phyloP scores from a whole-genome alignment of 2,113 vertebrate genomes.

The Sinosuthora webbiana region DNA sequence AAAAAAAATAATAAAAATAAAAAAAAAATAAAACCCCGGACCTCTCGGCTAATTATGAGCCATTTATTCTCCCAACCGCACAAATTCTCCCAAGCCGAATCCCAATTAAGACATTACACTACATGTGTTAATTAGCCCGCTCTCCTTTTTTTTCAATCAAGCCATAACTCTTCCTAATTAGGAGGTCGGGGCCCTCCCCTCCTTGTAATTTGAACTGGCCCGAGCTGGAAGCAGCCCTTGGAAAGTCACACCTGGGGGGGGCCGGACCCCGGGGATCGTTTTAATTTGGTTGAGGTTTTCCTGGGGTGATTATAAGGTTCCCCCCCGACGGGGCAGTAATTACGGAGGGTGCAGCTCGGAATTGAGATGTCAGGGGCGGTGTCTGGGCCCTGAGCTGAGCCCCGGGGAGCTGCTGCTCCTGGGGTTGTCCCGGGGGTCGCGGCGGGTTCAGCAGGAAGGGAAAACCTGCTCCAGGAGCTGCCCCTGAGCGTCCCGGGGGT shows the following conservation, averaged over 20 bases:
- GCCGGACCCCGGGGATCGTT: slow-evolving; percentile 36
- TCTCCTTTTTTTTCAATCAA: slow-evolving; percentile 75
- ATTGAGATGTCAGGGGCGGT: not conserved
- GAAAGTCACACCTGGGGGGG: slow-evolving; percentile 64
- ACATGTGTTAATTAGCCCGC: slow-evolving; percentile 89
- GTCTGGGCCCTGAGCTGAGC: not conserved
- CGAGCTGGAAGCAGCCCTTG: slow-evolving; percentile 47
- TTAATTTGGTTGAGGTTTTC: slow-evolving; percentile 64
- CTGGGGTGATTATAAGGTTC: slow-evolving; percentile 49
- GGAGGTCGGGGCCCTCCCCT: slow-evolving; percentile 58
- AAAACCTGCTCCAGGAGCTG: not conserved
- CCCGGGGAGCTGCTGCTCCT: not conserved
- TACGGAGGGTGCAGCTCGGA: slow-evolving; percentile 45
- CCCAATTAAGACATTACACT: slow-evolving; percentile 90
- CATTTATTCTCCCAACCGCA: slow-evolving; percentile 59
- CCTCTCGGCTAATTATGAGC: slow-evolving; percentile 45
- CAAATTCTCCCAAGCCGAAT: slow-evolving; percentile 46
- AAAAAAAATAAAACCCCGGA: not conserved
- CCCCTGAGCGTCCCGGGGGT: not conserved
- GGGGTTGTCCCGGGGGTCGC: not conserved
- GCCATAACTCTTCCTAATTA: slow-evolving; percentile 84
- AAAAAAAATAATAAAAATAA: not conserved
- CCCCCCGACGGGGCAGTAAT: slow-evolving; percentile 66
- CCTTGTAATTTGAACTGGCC: slow-evolving; percentile 70
- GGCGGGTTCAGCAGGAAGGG: not conserved